Base-by-base conservation (phyloP, 2,797 vertebrate genomes). In the Sebastes diaconus region DNA sequence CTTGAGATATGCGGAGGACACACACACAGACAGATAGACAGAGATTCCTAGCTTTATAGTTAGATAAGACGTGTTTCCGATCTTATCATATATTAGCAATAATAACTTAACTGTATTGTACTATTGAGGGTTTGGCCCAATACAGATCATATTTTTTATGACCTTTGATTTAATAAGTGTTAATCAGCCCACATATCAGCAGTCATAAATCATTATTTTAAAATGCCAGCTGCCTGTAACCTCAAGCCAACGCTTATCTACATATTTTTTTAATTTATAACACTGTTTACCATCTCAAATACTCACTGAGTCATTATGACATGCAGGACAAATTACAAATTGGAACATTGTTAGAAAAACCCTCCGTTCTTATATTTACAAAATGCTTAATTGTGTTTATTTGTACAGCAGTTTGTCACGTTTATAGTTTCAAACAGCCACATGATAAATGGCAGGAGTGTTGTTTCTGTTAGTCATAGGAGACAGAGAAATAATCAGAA, bases 141-240 rank as follows among this genome's bases (percentile, higher is more conserved):
- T 12, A 16, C 6, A 34, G 27, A 24, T 39, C 4, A 61, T 4
- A 42, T 69, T 11, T 54, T 61, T 68, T 50, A 68, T 70, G 30
- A 67, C 10, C 24, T 58, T 77, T 81, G 34, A 68, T 52, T 77
- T 64, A 5, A 25, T n/a, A 7, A 7, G 29, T 52, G 24, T 74
- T 39, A 58, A 66, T 81, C 18, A 79, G 60, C 29, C 73, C 63
- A 36, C 29, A 71, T 54, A 60, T 25, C 8, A 68, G 14, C 24
- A 22, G 27, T 52, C 30, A 82, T 83, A 72, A 85, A 84, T 84
- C 30, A 58, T 11, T 50, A 9, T 3, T 20, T 42, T 39, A 24
- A 61, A 24, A 46, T 22, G 8, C 4, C 58, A 42, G 4, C 58
- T 13, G 50, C 5, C 30, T 24, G 11, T 68, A 63, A 82, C 63